Percentiles rank a stretch among this genome's conserved stretches.
These are phyloP conservation scores for Sweltsa coloradensis DNA, from an alignment of 1,140 invertebrate species.

Conservation along the genomic window DNA sequence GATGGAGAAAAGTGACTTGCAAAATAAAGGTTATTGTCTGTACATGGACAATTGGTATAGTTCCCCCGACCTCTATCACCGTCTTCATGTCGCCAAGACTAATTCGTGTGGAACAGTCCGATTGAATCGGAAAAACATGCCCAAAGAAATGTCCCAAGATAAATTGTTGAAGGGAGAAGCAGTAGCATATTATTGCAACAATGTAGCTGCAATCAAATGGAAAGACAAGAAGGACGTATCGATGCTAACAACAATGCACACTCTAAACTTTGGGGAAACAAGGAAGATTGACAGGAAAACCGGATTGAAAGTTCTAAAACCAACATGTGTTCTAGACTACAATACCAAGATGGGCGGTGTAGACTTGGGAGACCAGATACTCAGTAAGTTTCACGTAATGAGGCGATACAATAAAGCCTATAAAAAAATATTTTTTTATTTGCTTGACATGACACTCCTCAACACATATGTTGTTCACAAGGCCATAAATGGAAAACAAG, in stretches of 20 bases:
- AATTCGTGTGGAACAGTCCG: constrained; percentile 8
- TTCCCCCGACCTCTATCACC: constrained; percentile 1
- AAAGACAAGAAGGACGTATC: constrained; percentile 1
- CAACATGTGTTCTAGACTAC: constrained; percentile 8
- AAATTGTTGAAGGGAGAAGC: background rate
- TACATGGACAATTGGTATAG: constrained; percentile 13
- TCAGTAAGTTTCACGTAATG: constrained; percentile 7
- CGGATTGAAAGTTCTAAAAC: constrained; percentile 1
- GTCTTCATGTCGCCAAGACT: constrained; percentile 3
- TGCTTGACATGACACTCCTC: constrained; percentile 5
- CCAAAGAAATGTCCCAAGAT: background rate
- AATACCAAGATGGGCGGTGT: constrained; percentile 10
- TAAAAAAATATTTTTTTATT: constrained; percentile 8
- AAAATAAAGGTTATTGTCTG: constrained; percentile 4
- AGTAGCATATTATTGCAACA: background rate
- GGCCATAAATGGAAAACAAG: background rate
- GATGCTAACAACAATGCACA: background rate
- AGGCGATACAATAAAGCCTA: background rate
- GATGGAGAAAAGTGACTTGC: constrained; percentile 1
- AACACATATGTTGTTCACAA: constrained; percentile 4
- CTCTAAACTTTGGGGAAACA: background rate
- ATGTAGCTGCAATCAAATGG: background rate
- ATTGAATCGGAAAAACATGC: constrained; percentile 7
- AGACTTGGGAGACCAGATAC: constrained; percentile 11
- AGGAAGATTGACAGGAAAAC: constrained; percentile 1